Evolutionary conservation across 2,888 invertebrate genomes (phyloP).

Genomic region (Rhynchonema sp.): DNA sequence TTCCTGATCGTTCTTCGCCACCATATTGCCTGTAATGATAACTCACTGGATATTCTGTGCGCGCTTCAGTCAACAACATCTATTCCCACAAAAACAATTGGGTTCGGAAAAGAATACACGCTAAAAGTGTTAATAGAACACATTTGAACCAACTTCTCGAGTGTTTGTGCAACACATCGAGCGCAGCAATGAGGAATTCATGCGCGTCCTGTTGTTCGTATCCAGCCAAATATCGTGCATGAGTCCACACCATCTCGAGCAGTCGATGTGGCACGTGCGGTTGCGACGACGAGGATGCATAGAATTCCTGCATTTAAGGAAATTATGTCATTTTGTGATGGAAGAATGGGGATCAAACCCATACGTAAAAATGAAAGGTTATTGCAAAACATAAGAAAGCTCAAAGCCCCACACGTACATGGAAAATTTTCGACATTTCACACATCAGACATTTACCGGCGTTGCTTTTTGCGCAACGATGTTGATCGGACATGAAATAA

Average conservation of each 20-base stretch:
- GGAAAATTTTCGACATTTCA: conserved; percentile 81
- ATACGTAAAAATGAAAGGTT: neutral
- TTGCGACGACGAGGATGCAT: conserved; percentile 7
- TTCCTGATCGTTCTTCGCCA: conserved; percentile 14
- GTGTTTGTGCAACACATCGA: conserved; percentile 74
- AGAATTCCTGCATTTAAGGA: conserved; percentile 14
- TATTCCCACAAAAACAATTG: too few species aligned
- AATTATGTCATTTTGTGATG: too few species aligned
- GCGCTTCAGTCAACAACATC: too few species aligned
- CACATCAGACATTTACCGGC: conserved; percentile 52
- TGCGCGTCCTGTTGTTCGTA: conserved; percentile 97
- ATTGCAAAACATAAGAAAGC: too few species aligned
- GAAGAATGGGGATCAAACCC: neutral
- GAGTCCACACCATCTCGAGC: conserved; percentile 85
- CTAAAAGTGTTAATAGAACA: too few species aligned
- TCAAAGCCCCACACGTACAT: conserved; percentile 37
- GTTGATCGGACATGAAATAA: conserved; percentile 80
- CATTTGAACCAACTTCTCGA: conserved; percentile 38
- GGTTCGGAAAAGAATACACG: too few species aligned
- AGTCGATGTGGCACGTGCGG: conserved; percentile 48
- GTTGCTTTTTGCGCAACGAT: conserved; percentile 53
- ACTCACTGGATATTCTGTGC: too few species aligned
- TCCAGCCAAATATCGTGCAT: conserved; percentile 49
- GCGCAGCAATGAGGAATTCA: conserved; percentile 87
- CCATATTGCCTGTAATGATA: neutral